Percentiles rank a stretch among this genome's conserved stretches.
phyloP scores from a whole-genome alignment of 2,797 vertebrate species.

The Aplochiton taeniatus region DNA sequence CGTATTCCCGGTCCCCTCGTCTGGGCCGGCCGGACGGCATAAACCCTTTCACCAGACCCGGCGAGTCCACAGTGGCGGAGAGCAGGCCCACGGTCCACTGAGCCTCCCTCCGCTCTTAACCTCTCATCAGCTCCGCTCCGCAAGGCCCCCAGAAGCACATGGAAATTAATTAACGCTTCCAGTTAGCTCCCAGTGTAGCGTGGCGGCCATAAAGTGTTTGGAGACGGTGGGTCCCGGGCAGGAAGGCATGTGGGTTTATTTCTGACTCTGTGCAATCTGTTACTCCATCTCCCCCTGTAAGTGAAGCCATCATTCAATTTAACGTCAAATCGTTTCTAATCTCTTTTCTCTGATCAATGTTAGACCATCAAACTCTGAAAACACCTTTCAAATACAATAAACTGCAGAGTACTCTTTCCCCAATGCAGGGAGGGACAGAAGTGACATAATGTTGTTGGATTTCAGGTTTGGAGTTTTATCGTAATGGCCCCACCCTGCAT shows the following conservation, averaged over 20 bases:
- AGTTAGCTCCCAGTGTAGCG: slow-evolving; percentile 31
- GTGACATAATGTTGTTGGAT: slow-evolving; percentile 2
- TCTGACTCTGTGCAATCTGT: not conserved
- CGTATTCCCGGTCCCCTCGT: slow-evolving; percentile 25
- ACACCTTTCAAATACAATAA: not conserved
- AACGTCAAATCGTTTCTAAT: not conserved
- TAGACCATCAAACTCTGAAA: not conserved
- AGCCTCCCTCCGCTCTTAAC: slow-evolving; percentile 18
- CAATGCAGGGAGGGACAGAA: slow-evolving; percentile 10
- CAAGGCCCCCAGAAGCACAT: not conserved
- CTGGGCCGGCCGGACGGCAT: slow-evolving; percentile 34
- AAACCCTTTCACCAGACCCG: slow-evolving; percentile 38
- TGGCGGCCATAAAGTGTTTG: slow-evolving; percentile 27
- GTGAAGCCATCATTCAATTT: not conserved
- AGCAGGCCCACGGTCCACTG: slow-evolving; percentile 40
- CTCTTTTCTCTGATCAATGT: not conserved
- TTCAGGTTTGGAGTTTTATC: not conserved
- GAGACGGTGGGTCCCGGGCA: not conserved
- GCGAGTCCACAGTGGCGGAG: slow-evolving; percentile 43
- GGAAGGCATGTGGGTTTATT: not conserved
- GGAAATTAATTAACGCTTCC: slow-evolving; percentile 51
- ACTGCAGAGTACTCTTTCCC: not conserved
- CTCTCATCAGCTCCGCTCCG: slow-evolving; percentile 35
- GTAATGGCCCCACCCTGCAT: slow-evolving; percentile 11
- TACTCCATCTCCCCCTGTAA: not conserved